A percentile compares a stretch with the other conserved stretches of the same genome.
phyloP scores from a whole-genome alignment of 1,140 invertebrate species.

The Archivesica marissinica region DNA sequence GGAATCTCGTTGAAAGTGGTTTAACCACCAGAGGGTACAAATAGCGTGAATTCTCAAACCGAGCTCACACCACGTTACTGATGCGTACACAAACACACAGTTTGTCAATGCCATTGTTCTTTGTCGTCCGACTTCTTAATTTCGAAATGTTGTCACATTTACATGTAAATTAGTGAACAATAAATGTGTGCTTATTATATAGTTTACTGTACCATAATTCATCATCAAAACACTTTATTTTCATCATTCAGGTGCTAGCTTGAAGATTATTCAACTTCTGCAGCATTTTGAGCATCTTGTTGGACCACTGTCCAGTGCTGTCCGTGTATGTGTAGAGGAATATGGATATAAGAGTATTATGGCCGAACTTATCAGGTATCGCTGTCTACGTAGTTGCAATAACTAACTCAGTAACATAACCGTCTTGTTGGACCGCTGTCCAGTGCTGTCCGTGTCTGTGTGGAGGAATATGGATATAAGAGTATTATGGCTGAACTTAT shows the following conservation, averaged over 20 bases:
- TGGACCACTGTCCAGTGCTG: constrained; percentile 87
- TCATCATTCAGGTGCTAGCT: constrained; percentile 79
- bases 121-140: too few relatives aligned
- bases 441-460: constrained; percentile 88
- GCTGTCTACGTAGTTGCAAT: too few relatives aligned
- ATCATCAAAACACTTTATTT: background rate
- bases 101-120: too few relatives aligned
- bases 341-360: constrained; percentile 88
- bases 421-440: constrained; percentile 88
- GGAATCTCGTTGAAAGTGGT: too few relatives aligned
- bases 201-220: too few relatives aligned
- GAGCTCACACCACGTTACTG: too few relatives aligned
- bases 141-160: background rate
- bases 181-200: background rate
- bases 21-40: too few relatives aligned
- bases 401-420: constrained; percentile 91
- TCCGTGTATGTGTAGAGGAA: constrained; percentile 88
- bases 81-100: too few relatives aligned
- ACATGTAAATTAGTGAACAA: background rate
- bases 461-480: constrained; percentile 87
- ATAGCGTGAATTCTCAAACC: too few relatives aligned
- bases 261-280: constrained; percentile 87
- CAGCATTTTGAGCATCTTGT: constrained; percentile 90
- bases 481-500: constrained; percentile 89
- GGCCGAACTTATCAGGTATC: constrained; percentile 88